These are phyloP conservation scores for Andrena fulva DNA, from an alignment of 2,888 invertebrate genomes.

Conservation along the genomic window DNA sequence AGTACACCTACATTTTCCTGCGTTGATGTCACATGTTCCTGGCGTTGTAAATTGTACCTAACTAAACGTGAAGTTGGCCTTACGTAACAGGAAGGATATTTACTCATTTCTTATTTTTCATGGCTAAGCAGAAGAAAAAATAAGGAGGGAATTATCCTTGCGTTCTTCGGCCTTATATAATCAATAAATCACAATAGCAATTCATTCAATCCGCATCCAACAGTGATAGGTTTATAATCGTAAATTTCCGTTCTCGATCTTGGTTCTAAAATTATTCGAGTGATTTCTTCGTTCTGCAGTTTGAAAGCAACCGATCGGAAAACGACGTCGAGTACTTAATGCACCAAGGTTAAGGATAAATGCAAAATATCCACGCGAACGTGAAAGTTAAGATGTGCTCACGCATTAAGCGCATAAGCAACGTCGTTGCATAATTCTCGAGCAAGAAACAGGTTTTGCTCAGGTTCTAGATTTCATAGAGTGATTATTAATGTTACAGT, in stretches of 20 bases:
- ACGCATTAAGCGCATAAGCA: conserved; percentile 31
- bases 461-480: conserved; percentile 5
- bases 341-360: conserved; percentile 49
- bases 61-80: conserved; percentile 45
- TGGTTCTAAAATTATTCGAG: too few relatives aligned
- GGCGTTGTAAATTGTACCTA: conserved; percentile 51
- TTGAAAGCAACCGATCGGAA: not conserved
- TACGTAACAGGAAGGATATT: conserved; percentile 56
- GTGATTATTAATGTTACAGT: conserved; percentile 2
- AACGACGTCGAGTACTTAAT: not conserved
- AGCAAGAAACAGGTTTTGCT: conserved; percentile 40
- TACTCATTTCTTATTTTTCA: conserved; percentile 14
- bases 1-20: conserved; percentile 66
- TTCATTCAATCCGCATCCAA: not conserved
- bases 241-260: too few relatives aligned
- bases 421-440: conserved; percentile 49
- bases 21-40: conserved; percentile 64
- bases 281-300: not conserved
- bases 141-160: conserved; percentile 28
- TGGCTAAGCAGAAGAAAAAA: conserved; percentile 1
- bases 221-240: too few relatives aligned
- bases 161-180: conserved; percentile 28
- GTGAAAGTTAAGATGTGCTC: conserved; percentile 57
- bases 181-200: conserved; percentile 8
- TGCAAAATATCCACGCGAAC: conserved; percentile 32